Conservation (phyloP, 1,140 invertebrate genomes). For the Drosophila orosa region DNA sequence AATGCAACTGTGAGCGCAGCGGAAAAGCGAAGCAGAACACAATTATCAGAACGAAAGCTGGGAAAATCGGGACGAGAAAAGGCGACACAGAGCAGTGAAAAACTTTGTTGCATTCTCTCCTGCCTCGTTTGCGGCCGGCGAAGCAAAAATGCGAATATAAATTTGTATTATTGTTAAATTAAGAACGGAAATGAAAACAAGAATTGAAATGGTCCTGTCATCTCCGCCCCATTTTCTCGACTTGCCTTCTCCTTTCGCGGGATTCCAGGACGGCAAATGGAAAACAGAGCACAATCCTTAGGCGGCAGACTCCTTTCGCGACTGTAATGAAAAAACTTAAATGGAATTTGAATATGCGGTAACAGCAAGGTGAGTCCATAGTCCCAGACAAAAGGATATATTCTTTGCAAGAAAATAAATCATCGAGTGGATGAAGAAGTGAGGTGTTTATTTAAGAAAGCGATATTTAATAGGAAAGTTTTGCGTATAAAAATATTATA, state of each 20-base stretch:
- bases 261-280: slow-evolving; percentile 36
- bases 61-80: slow-evolving; percentile 18
- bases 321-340: slow-evolving; percentile 74
- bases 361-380: slow-evolving; percentile 14
- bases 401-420: slow-evolving; percentile 10
- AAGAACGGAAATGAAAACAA: slow-evolving; percentile 77
- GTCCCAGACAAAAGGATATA: slow-evolving; percentile 5
- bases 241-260: not conserved
- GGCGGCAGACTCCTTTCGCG: slow-evolving; percentile 41
- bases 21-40: slow-evolving; percentile 50
- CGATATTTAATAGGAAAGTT: too few relatives aligned
- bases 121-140: slow-evolving; percentile 38
- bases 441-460: not conserved
- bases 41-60: slow-evolving; percentile 45
- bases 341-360: slow-evolving; percentile 68
- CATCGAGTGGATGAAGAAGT: slow-evolving; percentile 1
- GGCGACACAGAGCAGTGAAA: slow-evolving; percentile 18
- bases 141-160: slow-evolving; percentile 62
- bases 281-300: slow-evolving; percentile 55
- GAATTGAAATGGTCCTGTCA: slow-evolving; percentile 67
- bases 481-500: too few relatives aligned
- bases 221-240: not conserved
- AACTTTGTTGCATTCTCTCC: slow-evolving; percentile 45
- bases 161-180: slow-evolving; percentile 74
- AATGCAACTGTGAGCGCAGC: slow-evolving; percentile 52